Base-by-base conservation (phyloP, 92 coral and sea anemone species). In the Pocillopora meandrina region DNA sequence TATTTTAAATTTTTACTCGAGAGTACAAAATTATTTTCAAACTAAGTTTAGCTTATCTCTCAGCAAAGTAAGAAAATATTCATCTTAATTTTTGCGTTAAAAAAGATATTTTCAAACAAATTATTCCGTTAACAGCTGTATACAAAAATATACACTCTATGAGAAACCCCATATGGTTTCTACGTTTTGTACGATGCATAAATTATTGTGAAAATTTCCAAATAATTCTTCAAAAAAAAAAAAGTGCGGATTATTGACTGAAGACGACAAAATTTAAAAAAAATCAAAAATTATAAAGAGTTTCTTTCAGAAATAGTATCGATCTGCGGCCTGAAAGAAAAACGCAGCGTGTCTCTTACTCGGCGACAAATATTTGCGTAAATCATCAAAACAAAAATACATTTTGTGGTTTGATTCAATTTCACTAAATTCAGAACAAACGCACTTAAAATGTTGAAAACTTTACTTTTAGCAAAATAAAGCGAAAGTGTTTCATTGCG, bases 1-100 rank as follows among this genome's bases (percentile, higher is more conserved):
- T 26, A 16, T 60, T 61, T 47, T 10, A 76, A 59, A 76, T 56
- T 26, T 61, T 62, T 10, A 52, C 69, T 11, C 33, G 80, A 61
- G 26, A 34, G 31, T 60, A 35, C 68, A 76, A 35, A 76, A 61
- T 76, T 59, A 76, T 76, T 76, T 70, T 20, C 56, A 55, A 35
- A 70, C 56, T 20, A 70, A 33, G 35, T 70, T 34, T n/a, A 12
- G 12, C 18, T 36, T 70, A 17, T 70, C 42, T 47, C 74, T 70
- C 33, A 70, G 74, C 55, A 34, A 18, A 67, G 56, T 76, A 36
- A 60, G 56, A 76, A 76, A 76, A 31, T 76, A 60, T 23, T 33
- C 31, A 34, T 76, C 14, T 42, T 16, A 64, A 1, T 70, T 16
- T 34, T 17, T 76, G 69, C 18, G 69, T 56, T 59, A 76, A 76